Evolutionary conservation across 2,888 invertebrate genomes (phyloP).

Genomic region (Cantharis flavilabris): DNA sequence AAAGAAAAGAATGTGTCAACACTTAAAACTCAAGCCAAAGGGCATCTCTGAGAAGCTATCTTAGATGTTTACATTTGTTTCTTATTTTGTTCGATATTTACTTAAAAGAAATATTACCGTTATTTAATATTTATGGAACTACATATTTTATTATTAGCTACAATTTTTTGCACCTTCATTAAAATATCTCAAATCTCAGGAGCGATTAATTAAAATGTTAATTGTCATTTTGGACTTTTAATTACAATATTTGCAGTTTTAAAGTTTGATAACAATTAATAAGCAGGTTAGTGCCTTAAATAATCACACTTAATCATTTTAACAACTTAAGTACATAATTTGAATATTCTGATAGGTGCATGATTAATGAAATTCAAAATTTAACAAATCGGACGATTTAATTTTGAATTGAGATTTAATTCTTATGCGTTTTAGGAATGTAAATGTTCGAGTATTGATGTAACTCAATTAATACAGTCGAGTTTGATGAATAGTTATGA

Average conservation of each 20-base stretch:
- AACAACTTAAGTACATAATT: neutral
- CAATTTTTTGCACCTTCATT: neutral
- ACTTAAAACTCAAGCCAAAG: constrained; percentile 20
- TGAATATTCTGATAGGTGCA: neutral
- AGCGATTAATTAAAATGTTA: neutral
- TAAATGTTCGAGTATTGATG: neutral
- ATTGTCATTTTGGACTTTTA: neutral
- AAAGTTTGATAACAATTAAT: neutral
- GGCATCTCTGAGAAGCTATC: constrained; percentile 19
- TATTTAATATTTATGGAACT: constrained; percentile 17
- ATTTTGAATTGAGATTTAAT: neutral
- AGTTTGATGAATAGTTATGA: neutral
- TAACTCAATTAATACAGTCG: constrained; percentile 3
- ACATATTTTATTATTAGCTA: neutral
- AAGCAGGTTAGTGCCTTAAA: neutral
- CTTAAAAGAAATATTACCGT: constrained; percentile 6
- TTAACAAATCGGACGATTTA: neutral
- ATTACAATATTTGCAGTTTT: neutral
- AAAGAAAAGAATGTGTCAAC: constrained; percentile 20
- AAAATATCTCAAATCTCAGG: neutral
- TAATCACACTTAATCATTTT: neutral
- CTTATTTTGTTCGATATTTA: constrained; percentile 21
- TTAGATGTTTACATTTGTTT: constrained; percentile 23
- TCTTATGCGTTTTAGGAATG: neutral
- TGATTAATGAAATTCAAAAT: neutral